Base-by-base conservation (phyloP, 2,113 vertebrate genomes). In the Australoheros scitulus region DNA sequence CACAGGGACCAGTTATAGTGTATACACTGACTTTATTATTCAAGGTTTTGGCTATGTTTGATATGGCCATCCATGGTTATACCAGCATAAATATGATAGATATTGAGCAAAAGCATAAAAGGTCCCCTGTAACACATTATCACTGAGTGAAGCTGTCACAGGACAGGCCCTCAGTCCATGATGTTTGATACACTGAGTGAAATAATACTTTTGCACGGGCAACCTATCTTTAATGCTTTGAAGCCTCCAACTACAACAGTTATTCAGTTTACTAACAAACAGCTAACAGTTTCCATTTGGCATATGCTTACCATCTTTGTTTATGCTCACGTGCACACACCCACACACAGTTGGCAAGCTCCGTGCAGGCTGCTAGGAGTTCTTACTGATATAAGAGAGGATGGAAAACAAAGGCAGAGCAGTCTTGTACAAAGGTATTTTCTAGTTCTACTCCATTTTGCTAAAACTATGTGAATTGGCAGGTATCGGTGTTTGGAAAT, bases 271-370 rank as follows among this genome's bases (percentile, higher is more conserved):
- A 34, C 68, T 72, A 72, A 72, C 68, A 72, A 32, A 72, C 18
- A 55, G 47, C 7, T 55, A 72, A 72, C 47, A 72, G 68, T 72
- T 72, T 55, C 68, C 68, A 32, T 52, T 72, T 55, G 47, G 68
- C 68, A 72, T 72, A 72, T 72, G 68, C 68, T 55, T 47, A 55
- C 68, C 68, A 72, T 72, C 68, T 72, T 72, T 72, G 47, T 72
- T 72, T 72, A 55, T 13, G 6, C 47, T 72, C 68, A 72, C 47
- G 68, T 72, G 47, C 47, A 55, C 68, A 72, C 68, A 55, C 47
- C 68, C 68, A 72, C 68, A 72, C 68, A 72, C 11, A 72, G 47
- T 55, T 72, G 47, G 26, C 68, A 55, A 72, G 47, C 47, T 55
- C 11, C 0, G 1, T 0, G 0, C 47, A 55, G 68, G 47, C 68